Percentiles rank a stretch among this genome's conserved stretches.
Conservation (phyloP, 2,888 invertebrate genomes). For the Tetragonula carbonaria region DNA sequence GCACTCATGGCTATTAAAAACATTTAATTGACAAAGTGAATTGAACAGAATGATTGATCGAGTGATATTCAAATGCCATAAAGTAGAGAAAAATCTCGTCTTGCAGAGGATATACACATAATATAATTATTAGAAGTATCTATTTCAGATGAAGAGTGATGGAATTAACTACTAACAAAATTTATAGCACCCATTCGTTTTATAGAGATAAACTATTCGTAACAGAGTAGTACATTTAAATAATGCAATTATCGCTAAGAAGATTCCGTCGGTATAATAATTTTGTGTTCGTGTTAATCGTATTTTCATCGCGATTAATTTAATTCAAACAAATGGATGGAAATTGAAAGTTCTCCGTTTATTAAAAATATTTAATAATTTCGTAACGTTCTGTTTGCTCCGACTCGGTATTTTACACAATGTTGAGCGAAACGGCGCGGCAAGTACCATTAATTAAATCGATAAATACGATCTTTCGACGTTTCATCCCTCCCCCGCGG, state of each 20-base stretch:
- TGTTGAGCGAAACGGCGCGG: background rate
- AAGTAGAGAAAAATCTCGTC: background rate
- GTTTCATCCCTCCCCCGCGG: background rate
- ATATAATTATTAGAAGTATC: background rate
- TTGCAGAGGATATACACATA: background rate
- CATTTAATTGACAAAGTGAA: too few relatives aligned
- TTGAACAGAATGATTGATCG: too few relatives aligned
- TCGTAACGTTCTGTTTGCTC: background rate
- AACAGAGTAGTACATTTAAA: too few relatives aligned
- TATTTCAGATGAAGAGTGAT: background rate
- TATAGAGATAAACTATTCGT: too few relatives aligned
- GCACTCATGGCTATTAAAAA: background rate
- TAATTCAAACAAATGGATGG: background rate
- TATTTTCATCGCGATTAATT: too few relatives aligned
- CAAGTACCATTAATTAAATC: background rate
- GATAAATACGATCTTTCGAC: background rate
- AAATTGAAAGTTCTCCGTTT: background rate
- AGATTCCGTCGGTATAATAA: too few relatives aligned
- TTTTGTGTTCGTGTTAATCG: too few relatives aligned
- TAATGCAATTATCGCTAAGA: too few relatives aligned
- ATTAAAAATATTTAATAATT: background rate
- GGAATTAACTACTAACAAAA: background rate
- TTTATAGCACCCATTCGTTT: background rate
- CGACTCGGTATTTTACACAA: background rate
- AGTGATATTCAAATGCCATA: too few relatives aligned